phyloP scores from a whole-genome alignment of 1,140 invertebrate species.

The Leptinotarsa texana region DNA sequence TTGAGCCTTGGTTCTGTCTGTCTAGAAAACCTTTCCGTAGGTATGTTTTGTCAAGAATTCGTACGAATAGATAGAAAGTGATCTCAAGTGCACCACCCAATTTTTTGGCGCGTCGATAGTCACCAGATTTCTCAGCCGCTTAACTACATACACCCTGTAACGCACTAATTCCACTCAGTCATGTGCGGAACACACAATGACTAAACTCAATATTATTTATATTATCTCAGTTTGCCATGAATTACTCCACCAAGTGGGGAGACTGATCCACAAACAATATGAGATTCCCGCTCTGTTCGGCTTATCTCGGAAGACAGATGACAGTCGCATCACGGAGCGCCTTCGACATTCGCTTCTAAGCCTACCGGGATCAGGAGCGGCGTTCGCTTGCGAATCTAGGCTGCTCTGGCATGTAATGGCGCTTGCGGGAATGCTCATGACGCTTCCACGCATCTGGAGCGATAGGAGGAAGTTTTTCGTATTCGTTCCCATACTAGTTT shows the following conservation, averaged over 20 bases:
- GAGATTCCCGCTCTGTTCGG: slow-evolving; percentile 15
- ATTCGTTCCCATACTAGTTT: not conserved
- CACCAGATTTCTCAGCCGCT: not conserved
- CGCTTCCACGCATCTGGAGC: slow-evolving; percentile 1
- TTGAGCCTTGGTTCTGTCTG: no score
- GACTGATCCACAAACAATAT: not conserved
- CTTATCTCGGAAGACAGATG: not conserved
- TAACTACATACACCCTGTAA: not conserved
- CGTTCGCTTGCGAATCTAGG: not conserved
- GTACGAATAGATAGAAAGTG: no score
- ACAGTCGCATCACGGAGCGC: not conserved
- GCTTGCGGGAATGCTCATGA: not conserved
- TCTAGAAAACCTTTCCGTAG: no score
- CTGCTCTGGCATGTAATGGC: not conserved
- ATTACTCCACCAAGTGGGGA: slow-evolving; percentile 13
- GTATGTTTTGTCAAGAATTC: no score
- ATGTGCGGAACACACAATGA: slow-evolving; percentile 14
- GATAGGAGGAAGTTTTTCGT: not conserved
- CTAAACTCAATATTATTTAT: slow-evolving; percentile 21
- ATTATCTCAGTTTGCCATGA: slow-evolving; percentile 21
- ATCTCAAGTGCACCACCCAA: no score
- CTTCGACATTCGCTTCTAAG: not conserved
- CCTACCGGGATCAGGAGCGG: not conserved
- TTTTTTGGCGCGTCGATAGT: not conserved
- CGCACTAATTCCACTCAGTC: not conserved